Evolutionary conservation across 2,888 invertebrate genomes (phyloP).

Genomic region (Drymonia ruficornis): DNA sequence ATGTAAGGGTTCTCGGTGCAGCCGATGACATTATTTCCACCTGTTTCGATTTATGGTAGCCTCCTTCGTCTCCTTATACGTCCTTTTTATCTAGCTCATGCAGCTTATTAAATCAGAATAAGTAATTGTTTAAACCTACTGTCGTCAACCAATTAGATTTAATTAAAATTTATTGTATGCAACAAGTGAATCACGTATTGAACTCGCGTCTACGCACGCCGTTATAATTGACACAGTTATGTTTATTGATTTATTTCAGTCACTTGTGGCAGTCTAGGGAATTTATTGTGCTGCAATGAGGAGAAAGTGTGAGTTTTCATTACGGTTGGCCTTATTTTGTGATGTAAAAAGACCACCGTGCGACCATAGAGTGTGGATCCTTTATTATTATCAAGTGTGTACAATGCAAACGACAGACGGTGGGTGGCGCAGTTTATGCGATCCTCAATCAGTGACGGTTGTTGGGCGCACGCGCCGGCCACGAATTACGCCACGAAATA

Average conservation of each 20-base stretch:
- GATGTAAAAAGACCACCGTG: constrained; percentile 36
- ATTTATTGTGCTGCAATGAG: constrained; percentile 43
- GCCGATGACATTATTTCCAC: too few species aligned
- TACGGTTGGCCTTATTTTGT: constrained; percentile 28
- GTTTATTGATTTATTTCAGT: constrained; percentile 67
- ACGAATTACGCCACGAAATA: constrained; percentile 61
- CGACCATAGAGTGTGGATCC: constrained; percentile 33
- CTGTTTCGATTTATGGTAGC: too few species aligned
- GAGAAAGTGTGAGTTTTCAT: constrained; percentile 37
- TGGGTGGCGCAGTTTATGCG: constrained; percentile 74
- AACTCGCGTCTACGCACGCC: constrained; percentile 48
- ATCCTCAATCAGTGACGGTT: constrained; percentile 72
- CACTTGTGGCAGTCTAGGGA: constrained; percentile 24
- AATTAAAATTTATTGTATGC: constrained; percentile 69
- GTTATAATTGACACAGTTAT: constrained; percentile 63
- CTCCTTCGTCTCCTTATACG: too few species aligned
- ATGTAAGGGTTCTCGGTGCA: too few species aligned
- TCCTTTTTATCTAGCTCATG: not conserved
- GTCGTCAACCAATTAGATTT: constrained; percentile 63
- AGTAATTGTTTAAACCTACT: constrained; percentile 23
- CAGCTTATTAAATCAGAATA: constrained; percentile 2
- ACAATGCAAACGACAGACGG: constrained; percentile 64
- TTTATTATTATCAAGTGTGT: constrained; percentile 46
- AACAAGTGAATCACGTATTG: constrained; percentile 63
- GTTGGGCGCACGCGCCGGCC: constrained; percentile 72